phyloP scores from a whole-genome alignment of 2,797 vertebrate genomes.

The Tragelaphus oryx region DNA sequence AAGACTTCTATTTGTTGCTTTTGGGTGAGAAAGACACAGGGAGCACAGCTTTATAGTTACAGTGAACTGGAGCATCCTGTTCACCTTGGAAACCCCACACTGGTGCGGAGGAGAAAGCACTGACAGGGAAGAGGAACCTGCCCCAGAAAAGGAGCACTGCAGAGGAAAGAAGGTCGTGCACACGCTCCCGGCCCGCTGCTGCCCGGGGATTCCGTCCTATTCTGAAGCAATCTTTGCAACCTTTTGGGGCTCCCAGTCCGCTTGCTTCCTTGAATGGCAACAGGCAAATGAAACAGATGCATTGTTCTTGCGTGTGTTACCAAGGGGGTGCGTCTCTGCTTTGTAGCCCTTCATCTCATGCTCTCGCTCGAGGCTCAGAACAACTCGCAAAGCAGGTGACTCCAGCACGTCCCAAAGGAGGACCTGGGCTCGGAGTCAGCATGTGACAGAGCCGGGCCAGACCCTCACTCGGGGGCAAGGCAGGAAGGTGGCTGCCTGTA shows the following conservation, averaged over 20 bases:
- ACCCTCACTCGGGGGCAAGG: neutral
- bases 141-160: neutral
- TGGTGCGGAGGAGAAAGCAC: neutral
- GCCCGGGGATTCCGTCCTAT: constrained; percentile 54
- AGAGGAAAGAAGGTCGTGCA: neutral
- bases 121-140: neutral
- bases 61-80: neutral
- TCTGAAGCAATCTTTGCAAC: constrained; percentile 60
- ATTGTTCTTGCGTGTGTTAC: neutral
- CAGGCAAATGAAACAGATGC: neutral
- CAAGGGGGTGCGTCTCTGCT: neutral
- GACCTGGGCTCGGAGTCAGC: neutral
- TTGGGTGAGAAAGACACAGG: neutral
- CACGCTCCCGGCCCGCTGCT: neutral
- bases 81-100: neutral
- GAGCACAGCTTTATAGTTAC: neutral
- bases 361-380: constrained; percentile 7
- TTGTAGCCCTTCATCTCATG: constrained; percentile 17
- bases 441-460: neutral
- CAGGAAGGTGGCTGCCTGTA: neutral
- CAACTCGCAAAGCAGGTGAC: neutral
- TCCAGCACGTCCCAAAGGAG: neutral
- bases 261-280: constrained; percentile 54
- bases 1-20: neutral
- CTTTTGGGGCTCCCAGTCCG: constrained; percentile 50